phyloP scores from a whole-genome alignment of 2,797 vertebrate species.

The Micromesistius poutassou region DNA sequence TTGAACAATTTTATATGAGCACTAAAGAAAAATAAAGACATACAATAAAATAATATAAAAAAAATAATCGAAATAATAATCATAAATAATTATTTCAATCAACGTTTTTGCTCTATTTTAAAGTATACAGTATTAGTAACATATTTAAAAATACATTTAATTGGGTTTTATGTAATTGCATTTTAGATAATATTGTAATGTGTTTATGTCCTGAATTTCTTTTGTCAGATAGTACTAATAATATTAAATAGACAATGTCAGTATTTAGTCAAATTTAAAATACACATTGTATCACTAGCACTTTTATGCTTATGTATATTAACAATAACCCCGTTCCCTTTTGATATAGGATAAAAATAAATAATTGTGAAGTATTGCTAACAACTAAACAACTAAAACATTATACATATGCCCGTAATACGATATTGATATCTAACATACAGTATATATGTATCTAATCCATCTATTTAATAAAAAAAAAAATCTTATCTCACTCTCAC shows the following conservation, averaged over 20 bases:
- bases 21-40: background rate
- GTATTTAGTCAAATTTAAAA: background rate
- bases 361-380: background rate
- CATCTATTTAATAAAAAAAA: conserved; percentile 21
- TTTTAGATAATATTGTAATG: conserved; percentile 1
- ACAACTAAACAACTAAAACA: background rate
- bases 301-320: background rate
- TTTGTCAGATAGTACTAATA: conserved; percentile 7
- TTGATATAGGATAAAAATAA: background rate
- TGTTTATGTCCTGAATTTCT: conserved; percentile 33
- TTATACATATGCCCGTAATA: conserved; percentile 2
- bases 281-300: background rate
- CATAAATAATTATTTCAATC: background rate
- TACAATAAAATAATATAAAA: background rate
- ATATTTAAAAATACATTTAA: background rate
- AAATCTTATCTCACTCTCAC: conserved; percentile 54
- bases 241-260: background rate
- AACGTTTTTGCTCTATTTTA: background rate
- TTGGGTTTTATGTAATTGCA: background rate
- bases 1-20: background rate
- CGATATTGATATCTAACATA: background rate
- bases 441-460: conserved; percentile 4
- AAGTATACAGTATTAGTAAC: background rate
- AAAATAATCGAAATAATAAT: background rate
- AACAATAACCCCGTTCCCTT: background rate